Conservation (phyloP, 2,113 vertebrate species). For the Aptenodytes patagonicus region DNA sequence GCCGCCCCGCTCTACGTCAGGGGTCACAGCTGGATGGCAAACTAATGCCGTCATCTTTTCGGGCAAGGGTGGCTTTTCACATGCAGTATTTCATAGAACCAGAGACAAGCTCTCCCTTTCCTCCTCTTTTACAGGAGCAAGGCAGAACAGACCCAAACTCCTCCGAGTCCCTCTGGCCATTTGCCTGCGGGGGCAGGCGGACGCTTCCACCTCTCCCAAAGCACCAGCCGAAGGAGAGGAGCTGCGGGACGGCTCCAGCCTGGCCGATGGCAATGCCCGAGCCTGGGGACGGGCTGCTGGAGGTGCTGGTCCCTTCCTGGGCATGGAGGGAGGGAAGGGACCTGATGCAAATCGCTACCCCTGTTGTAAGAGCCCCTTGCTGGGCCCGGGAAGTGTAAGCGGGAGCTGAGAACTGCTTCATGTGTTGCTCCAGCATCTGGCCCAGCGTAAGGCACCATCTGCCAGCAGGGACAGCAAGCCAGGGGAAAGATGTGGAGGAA, state of each 20-base stretch:
- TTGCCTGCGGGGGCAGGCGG: not conserved
- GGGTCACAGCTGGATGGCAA: not conserved
- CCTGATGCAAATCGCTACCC: not conserved
- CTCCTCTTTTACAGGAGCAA: not conserved
- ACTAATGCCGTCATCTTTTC: not conserved
- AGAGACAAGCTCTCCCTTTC: not conserved
- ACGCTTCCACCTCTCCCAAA: not conserved
- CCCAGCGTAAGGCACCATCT: not conserved
- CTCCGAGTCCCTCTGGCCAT: not conserved
- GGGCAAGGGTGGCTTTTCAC: not conserved
- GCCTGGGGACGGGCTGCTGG: not conserved
- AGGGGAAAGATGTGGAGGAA: not conserved
- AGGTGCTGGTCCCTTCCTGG: not conserved
- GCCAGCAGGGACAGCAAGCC: not conserved
- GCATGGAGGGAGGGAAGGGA: not conserved
- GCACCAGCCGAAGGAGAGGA: not conserved
- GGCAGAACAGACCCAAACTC: not conserved
- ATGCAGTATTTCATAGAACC: not conserved
- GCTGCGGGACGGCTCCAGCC: not conserved
- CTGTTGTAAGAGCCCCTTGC: not conserved
- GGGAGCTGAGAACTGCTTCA: not conserved
- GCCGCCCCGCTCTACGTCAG: not conserved
- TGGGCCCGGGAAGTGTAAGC: not conserved
- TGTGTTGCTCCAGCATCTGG: not conserved
- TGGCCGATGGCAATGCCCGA: accelerated